Evolutionary conservation across 2,888 invertebrate species (phyloP).

Genomic region (Hypena proboscidalis): DNA sequence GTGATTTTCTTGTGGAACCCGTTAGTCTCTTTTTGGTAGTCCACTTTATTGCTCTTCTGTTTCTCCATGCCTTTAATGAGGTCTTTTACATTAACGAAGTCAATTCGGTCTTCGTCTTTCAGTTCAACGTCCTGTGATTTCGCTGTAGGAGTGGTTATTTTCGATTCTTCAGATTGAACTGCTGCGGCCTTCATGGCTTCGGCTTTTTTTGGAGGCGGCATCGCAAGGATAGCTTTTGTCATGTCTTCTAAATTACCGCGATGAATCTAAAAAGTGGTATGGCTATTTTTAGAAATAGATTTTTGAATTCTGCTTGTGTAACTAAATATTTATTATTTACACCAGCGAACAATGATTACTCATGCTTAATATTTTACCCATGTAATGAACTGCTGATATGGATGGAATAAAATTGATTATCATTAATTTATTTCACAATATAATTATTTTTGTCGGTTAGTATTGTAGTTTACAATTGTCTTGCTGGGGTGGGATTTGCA

Average conservation of each 20-base stretch:
- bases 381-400: too few relatives aligned
- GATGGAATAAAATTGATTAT: too few relatives aligned
- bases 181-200: constrained; percentile 63
- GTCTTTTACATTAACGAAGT: constrained; percentile 86
- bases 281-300: too few relatives aligned
- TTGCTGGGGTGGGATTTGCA: too few relatives aligned
- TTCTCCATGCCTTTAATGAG: constrained; percentile 87
- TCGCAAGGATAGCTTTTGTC: constrained; percentile 73
- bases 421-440: too few relatives aligned
- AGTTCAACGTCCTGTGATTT: constrained; percentile 58
- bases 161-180: constrained; percentile 56
- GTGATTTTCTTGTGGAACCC: constrained; percentile 71
- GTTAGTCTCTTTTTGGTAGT: constrained; percentile 66
- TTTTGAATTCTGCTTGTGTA: too few relatives aligned
- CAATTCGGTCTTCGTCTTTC: constrained; percentile 80
- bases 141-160: constrained; percentile 41
- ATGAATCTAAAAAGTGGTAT: constrained; percentile 78
- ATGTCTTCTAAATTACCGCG: constrained; percentile 83
- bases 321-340: too few relatives aligned
- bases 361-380: too few relatives aligned
- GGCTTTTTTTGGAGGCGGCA: constrained; percentile 72
- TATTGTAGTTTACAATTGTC: too few relatives aligned
- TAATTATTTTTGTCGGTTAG: too few relatives aligned
- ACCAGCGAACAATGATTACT: too few relatives aligned
- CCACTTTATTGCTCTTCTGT: constrained; percentile 62